These are phyloP conservation scores for Coenonympha arcania DNA, from an alignment of 2,888 invertebrate genomes.

Conservation along the genomic window DNA sequence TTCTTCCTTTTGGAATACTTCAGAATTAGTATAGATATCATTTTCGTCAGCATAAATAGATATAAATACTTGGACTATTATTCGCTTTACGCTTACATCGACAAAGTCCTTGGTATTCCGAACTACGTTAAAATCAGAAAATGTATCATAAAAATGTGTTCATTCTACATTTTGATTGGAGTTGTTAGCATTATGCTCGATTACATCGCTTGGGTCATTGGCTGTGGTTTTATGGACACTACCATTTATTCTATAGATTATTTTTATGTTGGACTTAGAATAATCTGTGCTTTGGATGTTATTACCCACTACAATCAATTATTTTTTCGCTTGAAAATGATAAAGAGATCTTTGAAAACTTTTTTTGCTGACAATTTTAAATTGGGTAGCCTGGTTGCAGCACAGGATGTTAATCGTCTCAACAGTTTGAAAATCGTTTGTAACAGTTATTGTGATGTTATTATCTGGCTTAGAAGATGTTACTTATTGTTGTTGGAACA, in stretches of 20 bases:
- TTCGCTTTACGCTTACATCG: conserved; percentile 9
- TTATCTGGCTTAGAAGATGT: conserved; percentile 22
- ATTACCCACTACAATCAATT: conserved; percentile 23
- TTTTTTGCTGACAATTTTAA: conserved; percentile 6
- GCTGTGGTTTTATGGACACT: conserved; percentile 7
- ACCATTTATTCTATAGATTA: conserved; percentile 17
- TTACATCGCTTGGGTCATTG: conserved; percentile 11
- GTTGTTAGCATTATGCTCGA: conserved; percentile 3
- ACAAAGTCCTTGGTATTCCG: conserved; percentile 3
- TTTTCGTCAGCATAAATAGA: conserved; percentile 2
- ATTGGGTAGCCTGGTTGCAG: not conserved
- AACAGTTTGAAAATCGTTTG: conserved; percentile 16
- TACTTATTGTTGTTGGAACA: conserved; percentile 26
- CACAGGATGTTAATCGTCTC: conserved; percentile 3
- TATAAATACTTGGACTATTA: conserved; percentile 11
- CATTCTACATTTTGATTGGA: conserved; percentile 4
- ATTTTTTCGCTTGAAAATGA: conserved; percentile 22
- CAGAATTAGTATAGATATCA: conserved; percentile 9
- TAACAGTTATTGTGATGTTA: conserved; percentile 8
- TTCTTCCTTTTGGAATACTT: not conserved
- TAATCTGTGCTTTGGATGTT: conserved; percentile 21
- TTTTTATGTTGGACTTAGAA: conserved; percentile 16
- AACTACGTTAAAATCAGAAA: conserved; percentile 6
- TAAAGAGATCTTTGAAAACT: conserved; percentile 23
- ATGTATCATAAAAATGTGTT: conserved; percentile 4